Base-by-base conservation (phyloP, 2,888 invertebrate genomes). In the Andrena hattorfiana region DNA sequence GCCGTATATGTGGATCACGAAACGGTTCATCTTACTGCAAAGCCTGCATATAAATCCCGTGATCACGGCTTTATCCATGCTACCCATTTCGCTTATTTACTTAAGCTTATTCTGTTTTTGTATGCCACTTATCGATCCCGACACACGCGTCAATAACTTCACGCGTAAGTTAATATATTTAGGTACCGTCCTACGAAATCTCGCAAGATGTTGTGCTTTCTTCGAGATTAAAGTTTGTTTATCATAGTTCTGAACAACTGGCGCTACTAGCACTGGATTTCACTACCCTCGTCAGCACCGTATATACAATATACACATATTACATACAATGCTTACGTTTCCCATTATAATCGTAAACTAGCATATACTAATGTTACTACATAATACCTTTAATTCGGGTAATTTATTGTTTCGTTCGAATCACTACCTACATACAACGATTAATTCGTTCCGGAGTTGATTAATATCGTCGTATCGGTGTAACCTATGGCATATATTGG, bases 1-100 rank as follows among this genome's bases (percentile, higher is more conserved):
- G 56, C 97, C 97, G 93, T 97, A 97, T 88, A 97, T 97, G 93
- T 97, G 97, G 89, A 97, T 96, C 74, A 97, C 97, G 91, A 96
- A 96, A 92, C 96, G 96, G 94, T 97, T 97, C 96, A 97, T 97
- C 95, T 97, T 97, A 48, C 97, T 97, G 94, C 98, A 98, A 82
- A 98, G 95, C 92, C 97, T 96, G 94, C 98, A 98, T 92, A 98
- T 96, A 95, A 97, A 98, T 87, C 97, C 97, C 70, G 97, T 97
- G 91, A 97, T 96, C 88, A 97, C 96, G 71, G 97, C 97, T 94
- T 96, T 96, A 90, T 97, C 97, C 90, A 97, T 96, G 93, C 97
- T 97, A 66, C 98, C 98, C 98, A 98, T 91, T 90, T 94, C 60
- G 64, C 30, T 30, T 77, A 49, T 74, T 59, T 49, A 30, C 28